phyloP scores from a whole-genome alignment of 2,113 vertebrate genomes.

The Corapipo altera region DNA sequence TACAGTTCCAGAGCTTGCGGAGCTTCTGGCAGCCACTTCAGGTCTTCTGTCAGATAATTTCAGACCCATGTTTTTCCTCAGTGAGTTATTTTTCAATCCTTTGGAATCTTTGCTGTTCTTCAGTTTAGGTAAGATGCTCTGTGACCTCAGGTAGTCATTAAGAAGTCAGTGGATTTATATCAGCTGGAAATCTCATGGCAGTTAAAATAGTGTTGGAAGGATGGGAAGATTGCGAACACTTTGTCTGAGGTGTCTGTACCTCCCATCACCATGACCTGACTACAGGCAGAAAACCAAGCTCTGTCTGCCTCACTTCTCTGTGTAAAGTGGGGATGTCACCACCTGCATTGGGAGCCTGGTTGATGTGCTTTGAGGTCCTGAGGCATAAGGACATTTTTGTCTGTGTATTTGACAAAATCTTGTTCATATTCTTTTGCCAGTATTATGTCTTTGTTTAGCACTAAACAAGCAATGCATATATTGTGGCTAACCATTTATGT shows the following conservation, averaged over 20 bases:
- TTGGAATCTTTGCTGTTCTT: not conserved
- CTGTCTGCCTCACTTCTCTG: not conserved
- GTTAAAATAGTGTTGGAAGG: not conserved
- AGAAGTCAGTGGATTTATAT: not conserved
- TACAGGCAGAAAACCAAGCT: not conserved
- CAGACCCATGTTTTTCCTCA: not conserved
- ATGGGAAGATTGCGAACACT: fast-evolving
- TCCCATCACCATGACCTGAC: not conserved
- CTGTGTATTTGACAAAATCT: not conserved
- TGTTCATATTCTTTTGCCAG: not conserved
- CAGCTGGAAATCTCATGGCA: not conserved
- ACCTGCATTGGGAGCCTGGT: not conserved
- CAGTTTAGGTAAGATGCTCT: not conserved
- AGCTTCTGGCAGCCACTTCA: not conserved
- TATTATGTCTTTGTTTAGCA: not conserved
- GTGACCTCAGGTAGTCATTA: not conserved
- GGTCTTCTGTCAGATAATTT: not conserved
- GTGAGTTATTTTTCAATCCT: not conserved
- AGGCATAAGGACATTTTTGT: not conserved
- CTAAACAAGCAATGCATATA: not conserved
- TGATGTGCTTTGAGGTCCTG: not conserved
- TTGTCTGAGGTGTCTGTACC: not conserved
- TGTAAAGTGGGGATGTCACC: not conserved
- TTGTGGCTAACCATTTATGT: not conserved
- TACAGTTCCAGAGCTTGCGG: not conserved